Base-by-base conservation (phyloP, 1,140 invertebrate species). In the Bathynomus jamesi region DNA sequence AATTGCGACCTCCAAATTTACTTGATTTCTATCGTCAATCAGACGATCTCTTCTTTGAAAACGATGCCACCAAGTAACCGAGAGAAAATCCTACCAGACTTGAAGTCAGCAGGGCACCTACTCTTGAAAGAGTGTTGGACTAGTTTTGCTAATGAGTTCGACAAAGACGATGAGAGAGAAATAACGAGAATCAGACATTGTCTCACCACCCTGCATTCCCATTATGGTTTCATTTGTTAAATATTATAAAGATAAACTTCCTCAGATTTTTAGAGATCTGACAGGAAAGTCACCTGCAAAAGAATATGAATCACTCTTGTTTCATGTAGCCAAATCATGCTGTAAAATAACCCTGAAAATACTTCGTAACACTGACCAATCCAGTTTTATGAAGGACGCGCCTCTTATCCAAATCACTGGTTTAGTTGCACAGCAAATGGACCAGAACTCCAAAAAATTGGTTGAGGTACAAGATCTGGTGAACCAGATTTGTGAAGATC, bases 321-420 rank as follows among this genome's bases (percentile, higher is more conserved):
- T 68, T 28, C 61, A 62, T 29, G 53, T 73, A n/a, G 30, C 67
- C 30, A 76, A 76, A 29, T 61, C 61, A 0, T 72, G 71, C 63
- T 72, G 71, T 53, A 76, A 74, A 63, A 71, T 73, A 61, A 30
- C 74, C n/a, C 25, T 65, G 13, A 70, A 32, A 60, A 70, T 76
- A 24, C 13, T 76, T 4, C 62, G 65, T 21, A 65, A 71, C 32
- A 62, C 71, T 25, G 71, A 73, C 5, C 64, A 65, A 24, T 8
- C 25, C 10, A 24, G 62, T 17, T 28, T 73, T 17, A 2, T 73
- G n/a, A 70, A 70, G 61, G 72, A 76, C 62, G 71, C 72, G 4
- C 32, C 40, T 24, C 17, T 76, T n/a, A 61, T 76, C n/a, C 71
- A 76, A 1, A 65, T 76, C 25, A 69, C 74, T 40, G 31, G 17